Percentiles rank a stretch among this genome's conserved stretches.
Conservation (phyloP, 2,113 vertebrate species). For the Carassius auratus region DNA sequence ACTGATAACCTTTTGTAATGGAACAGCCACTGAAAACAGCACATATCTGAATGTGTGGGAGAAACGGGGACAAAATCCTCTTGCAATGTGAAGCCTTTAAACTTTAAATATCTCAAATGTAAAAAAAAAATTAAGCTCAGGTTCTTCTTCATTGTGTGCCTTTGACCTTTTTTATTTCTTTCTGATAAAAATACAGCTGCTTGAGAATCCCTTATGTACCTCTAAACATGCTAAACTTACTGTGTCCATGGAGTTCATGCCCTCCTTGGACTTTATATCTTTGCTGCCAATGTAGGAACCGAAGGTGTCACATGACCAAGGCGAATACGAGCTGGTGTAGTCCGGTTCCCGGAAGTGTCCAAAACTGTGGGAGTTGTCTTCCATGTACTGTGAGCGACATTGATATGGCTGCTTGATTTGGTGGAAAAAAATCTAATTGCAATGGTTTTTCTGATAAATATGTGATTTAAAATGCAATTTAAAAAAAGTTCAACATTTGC, state of each 20-base stretch:
- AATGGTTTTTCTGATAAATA: not conserved
- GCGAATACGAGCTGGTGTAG: constrained; percentile 92
- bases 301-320: constrained; percentile 98
- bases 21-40: constrained; percentile 11
- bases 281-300: constrained; percentile 97
- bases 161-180: no score
- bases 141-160: no score
- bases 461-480: not conserved
- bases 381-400: constrained; percentile 81
- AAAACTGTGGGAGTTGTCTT: constrained; percentile 86
- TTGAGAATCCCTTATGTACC: not conserved
- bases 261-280: constrained; percentile 96
- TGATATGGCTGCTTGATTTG: not conserved
- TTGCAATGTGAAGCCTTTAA: not conserved
- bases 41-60: not conserved
- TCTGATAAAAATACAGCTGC: not conserved
- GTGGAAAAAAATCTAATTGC: no score
- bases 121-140: no score
- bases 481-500: not conserved
- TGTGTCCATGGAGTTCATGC: constrained; percentile 89
- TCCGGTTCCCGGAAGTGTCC: constrained; percentile 90
- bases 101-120: not conserved
- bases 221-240: constrained; percentile 72
- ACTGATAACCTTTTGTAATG: constrained; percentile 38
- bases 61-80: not conserved